Conservation (phyloP, 1,140 invertebrate genomes). For the Doryteuthis pealeii region DNA sequence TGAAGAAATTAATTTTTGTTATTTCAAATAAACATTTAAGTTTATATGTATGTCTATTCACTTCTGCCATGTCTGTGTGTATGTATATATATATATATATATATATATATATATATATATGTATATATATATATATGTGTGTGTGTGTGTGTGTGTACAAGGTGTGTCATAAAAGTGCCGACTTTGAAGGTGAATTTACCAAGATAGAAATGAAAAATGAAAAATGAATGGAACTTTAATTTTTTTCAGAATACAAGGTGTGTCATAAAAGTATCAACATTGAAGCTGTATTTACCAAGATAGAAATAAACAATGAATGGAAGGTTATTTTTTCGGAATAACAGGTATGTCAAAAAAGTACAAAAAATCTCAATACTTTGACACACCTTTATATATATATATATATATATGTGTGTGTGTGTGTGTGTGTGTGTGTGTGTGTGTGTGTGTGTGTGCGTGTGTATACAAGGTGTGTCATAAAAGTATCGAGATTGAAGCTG, state of each 20-base stretch:
- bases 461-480: too few species aligned
- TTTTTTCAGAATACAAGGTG: too few species aligned
- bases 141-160: background rate
- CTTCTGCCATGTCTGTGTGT: background rate
- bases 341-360: too few species aligned
- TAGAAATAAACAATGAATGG: too few species aligned
- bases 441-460: background rate
- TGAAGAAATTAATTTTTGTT: too few species aligned
- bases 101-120: background rate
- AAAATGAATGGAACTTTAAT: too few species aligned
- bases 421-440: background rate
- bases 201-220: too few species aligned
- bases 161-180: background rate
- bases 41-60: background rate
- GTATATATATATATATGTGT: background rate
- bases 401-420: background rate
- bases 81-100: background rate
- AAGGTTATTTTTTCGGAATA: too few species aligned
- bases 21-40: background rate
- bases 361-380: too few species aligned
- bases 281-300: too few species aligned
- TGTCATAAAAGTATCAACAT: too few species aligned
- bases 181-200: background rate
- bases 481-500: too few species aligned
- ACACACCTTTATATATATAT: background rate